phyloP scores from a whole-genome alignment of 1,140 invertebrate genomes.

The Musca domestica region DNA sequence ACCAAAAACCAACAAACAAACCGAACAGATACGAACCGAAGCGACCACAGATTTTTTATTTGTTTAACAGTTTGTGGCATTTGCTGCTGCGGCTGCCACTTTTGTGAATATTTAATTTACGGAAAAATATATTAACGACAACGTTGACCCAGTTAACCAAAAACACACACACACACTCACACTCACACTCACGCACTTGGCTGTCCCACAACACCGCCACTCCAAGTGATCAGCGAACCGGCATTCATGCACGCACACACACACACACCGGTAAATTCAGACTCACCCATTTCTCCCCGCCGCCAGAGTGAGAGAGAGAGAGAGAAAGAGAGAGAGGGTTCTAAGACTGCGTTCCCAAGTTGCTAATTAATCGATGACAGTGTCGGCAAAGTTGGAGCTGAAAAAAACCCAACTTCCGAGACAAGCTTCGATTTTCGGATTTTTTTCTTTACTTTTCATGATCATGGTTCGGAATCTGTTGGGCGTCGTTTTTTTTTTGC shows the following conservation, averaged over 20 bases:
- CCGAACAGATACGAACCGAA: no score
- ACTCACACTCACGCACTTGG: background rate
- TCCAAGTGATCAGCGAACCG: no score
- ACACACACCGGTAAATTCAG: background rate
- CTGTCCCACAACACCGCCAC: background rate
- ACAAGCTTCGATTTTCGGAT: background rate
- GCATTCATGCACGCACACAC: background rate
- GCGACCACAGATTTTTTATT: conserved; percentile 15
- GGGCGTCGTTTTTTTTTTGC: background rate
- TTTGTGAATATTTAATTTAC: conserved; percentile 23
- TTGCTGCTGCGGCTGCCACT: background rate
- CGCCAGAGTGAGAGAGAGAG: no score
- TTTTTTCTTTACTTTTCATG: background rate
- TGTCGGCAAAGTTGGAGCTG: no score
- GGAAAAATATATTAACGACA: conserved; percentile 21
- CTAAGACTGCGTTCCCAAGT: conserved; percentile 4
- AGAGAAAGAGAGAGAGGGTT: no score
- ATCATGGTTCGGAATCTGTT: background rate
- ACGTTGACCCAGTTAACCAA: conserved; percentile 18
- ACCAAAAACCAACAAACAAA: conserved; percentile 3
- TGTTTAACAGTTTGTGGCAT: conserved; percentile 13
- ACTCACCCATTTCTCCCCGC: background rate
- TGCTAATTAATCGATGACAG: conserved; percentile 10
- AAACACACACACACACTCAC: background rate
- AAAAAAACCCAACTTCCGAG: background rate